Evolutionary conservation across 2,888 invertebrate species (phyloP).

Genomic region (Stramonita haemastoma): DNA sequence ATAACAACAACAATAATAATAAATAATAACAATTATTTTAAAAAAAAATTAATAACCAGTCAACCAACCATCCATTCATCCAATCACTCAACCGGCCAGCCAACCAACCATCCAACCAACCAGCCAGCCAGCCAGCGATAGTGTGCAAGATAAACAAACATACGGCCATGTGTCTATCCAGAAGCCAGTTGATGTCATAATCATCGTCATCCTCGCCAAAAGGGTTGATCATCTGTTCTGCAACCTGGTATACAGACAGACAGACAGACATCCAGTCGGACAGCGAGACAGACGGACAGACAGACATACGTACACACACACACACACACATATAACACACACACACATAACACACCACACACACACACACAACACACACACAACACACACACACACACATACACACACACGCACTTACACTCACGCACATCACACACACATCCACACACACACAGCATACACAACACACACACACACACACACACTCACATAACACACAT

Average conservation of each 20-base stretch:
- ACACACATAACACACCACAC: constrained; percentile 25
- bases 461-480: neutral
- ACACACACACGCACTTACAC: constrained; percentile 26
- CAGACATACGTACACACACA: too few relatives aligned
- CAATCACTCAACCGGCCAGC: too few relatives aligned
- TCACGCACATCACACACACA: too few relatives aligned
- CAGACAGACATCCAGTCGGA: too few relatives aligned
- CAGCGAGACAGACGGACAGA: constrained; percentile 2
- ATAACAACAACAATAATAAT: too few relatives aligned
- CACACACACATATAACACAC: neutral
- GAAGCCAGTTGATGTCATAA: constrained; percentile 70
- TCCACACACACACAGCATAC: neutral
- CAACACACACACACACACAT: neutral
- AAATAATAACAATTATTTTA: too few relatives aligned
- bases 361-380: neutral
- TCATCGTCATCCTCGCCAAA: constrained; percentile 77
- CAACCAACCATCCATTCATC: too few relatives aligned
- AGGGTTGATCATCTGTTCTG: constrained; percentile 77
- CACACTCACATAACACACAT: neutral
- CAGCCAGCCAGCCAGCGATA: too few relatives aligned
- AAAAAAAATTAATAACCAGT: too few relatives aligned
- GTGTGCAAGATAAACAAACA: neutral
- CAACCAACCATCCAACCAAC: too few relatives aligned
- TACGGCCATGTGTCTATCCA: constrained; percentile 68
- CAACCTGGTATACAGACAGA: constrained; percentile 76